Base-by-base conservation (phyloP, 2,113 vertebrate species). In the Corynorhinus townsendii region DNA sequence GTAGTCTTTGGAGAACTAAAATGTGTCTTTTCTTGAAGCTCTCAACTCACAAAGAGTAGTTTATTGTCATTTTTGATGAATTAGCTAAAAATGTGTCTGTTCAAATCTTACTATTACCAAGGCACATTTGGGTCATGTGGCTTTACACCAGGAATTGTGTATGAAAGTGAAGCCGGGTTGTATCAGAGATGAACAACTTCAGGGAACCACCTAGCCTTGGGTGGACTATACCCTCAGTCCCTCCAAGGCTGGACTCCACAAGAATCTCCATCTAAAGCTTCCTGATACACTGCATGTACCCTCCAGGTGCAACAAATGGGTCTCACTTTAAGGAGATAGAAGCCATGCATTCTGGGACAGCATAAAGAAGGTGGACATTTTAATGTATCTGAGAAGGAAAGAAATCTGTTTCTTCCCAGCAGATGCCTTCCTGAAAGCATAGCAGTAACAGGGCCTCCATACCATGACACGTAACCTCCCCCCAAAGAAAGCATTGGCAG, bases 121-220 rank as follows among this genome's bases (percentile, higher is more conserved):
- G 59, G 90, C 72, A 83, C 93, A 94, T 92, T 83, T 66, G 92
- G 95, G 40, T 68, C 91, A 72, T 79, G 93, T 96, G 93, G 90
- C 95, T 75, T 96, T 87, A 22, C 92, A 97, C 94, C 96, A 97
- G 97, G 71, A 86, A 59, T 35, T 94, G 72, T 84, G 35, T 89
- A 66, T 96, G 88, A 92, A 75, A 89, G 84, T 71, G 93, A 96
- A 86, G 52, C 72, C 94, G 89, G 92, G 68, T 68, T 94, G 89
- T 90, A 82, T 69, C 64, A 62, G 90, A 35, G 56, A 5, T 90
- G 96, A 96, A 93, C 84, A 96, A 77, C 73, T 96, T 22, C 45
- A 69, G 40, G 80, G 56, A 92, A 86, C 73, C 88, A 56, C 30
- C 90, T 79, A 15, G 14, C 88, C 95, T 16, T 26, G 76, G 72